Conservation (phyloP, 2,888 invertebrate species). For the Eretmocerus hayati region DNA sequence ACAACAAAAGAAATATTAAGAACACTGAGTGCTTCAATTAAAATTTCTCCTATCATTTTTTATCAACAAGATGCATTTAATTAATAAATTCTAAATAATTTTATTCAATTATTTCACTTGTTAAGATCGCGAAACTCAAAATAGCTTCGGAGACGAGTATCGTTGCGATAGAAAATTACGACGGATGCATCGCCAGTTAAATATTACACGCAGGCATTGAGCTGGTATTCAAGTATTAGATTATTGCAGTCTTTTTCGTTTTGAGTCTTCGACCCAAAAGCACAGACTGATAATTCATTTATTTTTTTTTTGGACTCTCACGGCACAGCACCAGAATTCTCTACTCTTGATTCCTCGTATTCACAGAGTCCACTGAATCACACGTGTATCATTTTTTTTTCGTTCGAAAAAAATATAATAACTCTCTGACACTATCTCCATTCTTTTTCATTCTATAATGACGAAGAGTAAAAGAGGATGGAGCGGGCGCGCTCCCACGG, state of each 20-base stretch:
- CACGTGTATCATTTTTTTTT: constrained; percentile 18
- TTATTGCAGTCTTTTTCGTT: constrained; percentile 20
- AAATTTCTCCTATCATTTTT: constrained; percentile 5
- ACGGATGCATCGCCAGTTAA: constrained; percentile 17
- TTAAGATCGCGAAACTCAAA: constrained; percentile 18
- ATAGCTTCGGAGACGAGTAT: constrained; percentile 22
- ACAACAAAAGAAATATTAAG: constrained; percentile 12
- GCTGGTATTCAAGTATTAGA: constrained; percentile 38
- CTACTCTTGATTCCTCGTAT: constrained; percentile 20
- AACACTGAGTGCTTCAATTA: constrained; percentile 6
- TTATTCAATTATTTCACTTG: constrained; percentile 13
- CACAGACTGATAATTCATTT: constrained; percentile 19
- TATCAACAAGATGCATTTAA: constrained; percentile 8
- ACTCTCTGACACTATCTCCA: constrained; percentile 21
- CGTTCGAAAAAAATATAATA: constrained; percentile 23
- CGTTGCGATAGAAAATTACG: constrained; percentile 23
- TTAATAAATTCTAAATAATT: constrained; percentile 16
- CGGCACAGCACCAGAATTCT: constrained; percentile 20
- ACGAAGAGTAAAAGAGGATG: constrained; percentile 22
- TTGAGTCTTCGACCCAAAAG: constrained; percentile 18
- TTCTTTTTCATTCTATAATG: constrained; percentile 17
- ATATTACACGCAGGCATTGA: constrained; percentile 43
- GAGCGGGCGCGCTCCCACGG: constrained; percentile 8
- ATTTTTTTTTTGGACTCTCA: constrained; percentile 11
- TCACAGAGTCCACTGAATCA: constrained; percentile 23